Evolutionary conservation across 2,888 invertebrate species (phyloP), one percentile per base, ranked within the genome.

Genomic region (Drosophila borborema): DNA sequence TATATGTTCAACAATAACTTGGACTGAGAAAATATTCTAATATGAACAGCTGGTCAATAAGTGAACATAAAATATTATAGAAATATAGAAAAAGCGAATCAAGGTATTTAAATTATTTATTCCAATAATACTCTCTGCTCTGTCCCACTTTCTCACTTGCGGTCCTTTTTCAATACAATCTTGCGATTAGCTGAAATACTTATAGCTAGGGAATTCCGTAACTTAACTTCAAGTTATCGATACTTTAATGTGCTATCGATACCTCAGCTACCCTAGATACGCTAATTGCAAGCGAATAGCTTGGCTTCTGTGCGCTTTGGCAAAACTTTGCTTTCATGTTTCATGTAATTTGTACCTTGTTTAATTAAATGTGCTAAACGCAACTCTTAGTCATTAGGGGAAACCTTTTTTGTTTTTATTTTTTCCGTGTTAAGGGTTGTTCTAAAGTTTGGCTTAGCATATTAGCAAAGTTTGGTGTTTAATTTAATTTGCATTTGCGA

Each of bases 401-500:
- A 20, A 46, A 23, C 31, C 23, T 23, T 48, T 41, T 49, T 18
- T 20, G 18, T 54, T 51, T 16, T 18, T 55, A 28, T 14, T 45
- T 48, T 51, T 45, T 55, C 31, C 36, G 18, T 70, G 6, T 61
- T 51, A 38, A 28, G 72, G 60, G 51, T 63, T 51, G 18, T 18
- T 69, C 55, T 61, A 61, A 81, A 85, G 69, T 81, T 84, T 80
- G 73, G 71, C 65, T 67, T 85, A 43, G 85, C 74, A 86, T 85
- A 86, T 86, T 85, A 77, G 75, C 74, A 86, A 86, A 86, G 85
- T 86, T 86, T 86, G 61, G 75, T 77, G 74, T 81, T 85, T 86
- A 76, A 86, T 84, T 82, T 85, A 86, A 84, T 84, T 81, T 84
- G 74, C 78, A 72, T 82, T 81, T 66, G 48, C 59, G 28, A 58